Base-by-base conservation (phyloP, 1,140 invertebrate species). In the Drosophila nannoptera region DNA sequence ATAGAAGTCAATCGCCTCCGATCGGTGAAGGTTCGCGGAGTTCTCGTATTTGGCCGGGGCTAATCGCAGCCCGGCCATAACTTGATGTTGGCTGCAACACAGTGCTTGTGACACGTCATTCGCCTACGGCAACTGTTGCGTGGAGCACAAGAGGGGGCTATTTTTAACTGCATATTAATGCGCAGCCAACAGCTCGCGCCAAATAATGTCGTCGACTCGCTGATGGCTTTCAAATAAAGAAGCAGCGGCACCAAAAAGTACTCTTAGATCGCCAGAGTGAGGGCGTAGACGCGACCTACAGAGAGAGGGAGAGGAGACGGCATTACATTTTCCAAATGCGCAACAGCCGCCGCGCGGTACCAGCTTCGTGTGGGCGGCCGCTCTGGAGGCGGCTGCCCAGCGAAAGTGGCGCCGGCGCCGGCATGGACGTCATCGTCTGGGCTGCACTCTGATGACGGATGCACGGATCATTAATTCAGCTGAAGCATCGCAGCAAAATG, bases 401-500 rank as follows among this genome's bases (percentile, higher is more conserved):
- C 75, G 78, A 80, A 80, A 81, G 77, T 82, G 73, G 70, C 70
- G 74, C 60, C 67, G 71, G 48, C 58, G 62, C 54, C 54, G 42
- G 49, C 59, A 55, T 61, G 52, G 46, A 14, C 61, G 38, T 54
- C 63, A 43, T 16, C 55, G 77, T 42, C 69, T 58, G 56, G 43
- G 58, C 68, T 71, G 78, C 72, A 84, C 53, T 75, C 69, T 66
- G 81, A 84, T 86, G 81, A 86, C 81, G 81, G 81, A 86, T 86
- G 81, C 78, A 81, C 81, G 81, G 82, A 87, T 86, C 81, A 86
- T 86, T 86, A 86, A 86, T 86, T 81, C 82, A 86, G 75, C 70
- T 75, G 71, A 70, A 80, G 69, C 69, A 78, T 43, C 68, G 60
- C 74, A 71, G 43, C 63, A 53, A 58, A 40, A 52, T 38, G 56